These are phyloP conservation scores for Eospalax fontanierii DNA, from an alignment of 2,797 vertebrate species.

Conservation along the genomic window DNA sequence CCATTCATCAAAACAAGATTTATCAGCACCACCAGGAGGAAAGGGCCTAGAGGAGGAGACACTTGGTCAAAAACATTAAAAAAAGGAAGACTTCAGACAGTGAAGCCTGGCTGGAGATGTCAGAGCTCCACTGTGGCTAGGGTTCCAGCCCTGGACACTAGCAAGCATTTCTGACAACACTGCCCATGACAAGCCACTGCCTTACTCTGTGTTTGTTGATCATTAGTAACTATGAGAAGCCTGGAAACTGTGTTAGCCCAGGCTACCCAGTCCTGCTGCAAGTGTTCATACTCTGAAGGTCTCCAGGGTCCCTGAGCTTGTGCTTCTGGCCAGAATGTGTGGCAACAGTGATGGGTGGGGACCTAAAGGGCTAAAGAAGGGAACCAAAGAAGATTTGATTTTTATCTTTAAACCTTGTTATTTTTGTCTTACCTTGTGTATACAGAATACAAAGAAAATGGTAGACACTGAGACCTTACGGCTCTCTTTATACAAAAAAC, in stretches of 20 bases:
- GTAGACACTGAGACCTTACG: neutral
- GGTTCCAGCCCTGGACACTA: neutral
- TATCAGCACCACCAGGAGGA: neutral
- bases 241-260: neutral
- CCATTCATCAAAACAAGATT: neutral
- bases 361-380: too few species aligned
- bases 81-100: neutral
- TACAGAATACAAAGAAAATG: neutral
- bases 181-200: neutral
- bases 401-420: neutral
- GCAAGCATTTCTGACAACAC: too few species aligned
- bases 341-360: neutral
- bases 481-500: neutral
- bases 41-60: fast-evolving
- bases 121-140: too few species aligned
- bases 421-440: neutral
- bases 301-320: neutral
- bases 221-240: neutral
- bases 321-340: neutral
- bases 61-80: neutral
- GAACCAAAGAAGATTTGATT: neutral
- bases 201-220: neutral
- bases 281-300: neutral
- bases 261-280: neutral
- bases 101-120: too few species aligned